phyloP scores from a whole-genome alignment of 1,140 invertebrate species.

The Pantala flavescens region DNA sequence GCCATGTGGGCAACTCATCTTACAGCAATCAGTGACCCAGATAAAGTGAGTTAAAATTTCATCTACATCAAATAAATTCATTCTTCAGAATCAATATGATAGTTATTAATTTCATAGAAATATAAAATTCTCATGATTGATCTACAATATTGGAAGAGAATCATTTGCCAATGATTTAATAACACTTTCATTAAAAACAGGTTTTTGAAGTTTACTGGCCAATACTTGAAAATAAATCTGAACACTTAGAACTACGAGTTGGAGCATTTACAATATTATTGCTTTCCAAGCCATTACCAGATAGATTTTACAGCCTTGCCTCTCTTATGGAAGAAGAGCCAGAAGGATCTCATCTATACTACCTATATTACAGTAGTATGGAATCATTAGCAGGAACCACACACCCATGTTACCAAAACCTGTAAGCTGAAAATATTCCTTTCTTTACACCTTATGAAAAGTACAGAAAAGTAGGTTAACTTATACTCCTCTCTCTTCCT shows the following conservation, averaged over 20 bases:
- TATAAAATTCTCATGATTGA: background rate
- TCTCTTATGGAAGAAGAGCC: constrained; percentile 53
- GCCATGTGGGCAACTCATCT: constrained; percentile 49
- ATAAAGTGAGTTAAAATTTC: constrained; percentile 36
- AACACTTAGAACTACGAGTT: constrained; percentile 53
- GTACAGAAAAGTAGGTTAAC: too few species aligned
- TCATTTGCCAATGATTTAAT: background rate
- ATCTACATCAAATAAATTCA: background rate
- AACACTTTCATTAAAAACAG: constrained; percentile 27
- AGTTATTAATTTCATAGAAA: background rate
- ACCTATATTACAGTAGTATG: constrained; percentile 60
- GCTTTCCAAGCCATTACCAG: constrained; percentile 46
- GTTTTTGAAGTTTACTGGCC: constrained; percentile 53
- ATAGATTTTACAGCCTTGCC: constrained; percentile 53
- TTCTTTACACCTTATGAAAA: background rate
- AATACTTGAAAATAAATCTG: constrained; percentile 52
- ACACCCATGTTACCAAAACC: constrained; percentile 46
- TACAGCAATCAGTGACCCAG: constrained; percentile 39
- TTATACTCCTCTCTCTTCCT: too few species aligned
- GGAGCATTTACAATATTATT: constrained; percentile 51
- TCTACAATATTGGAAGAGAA: background rate
- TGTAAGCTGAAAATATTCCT: constrained; percentile 35
- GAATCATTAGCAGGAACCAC: constrained; percentile 54
- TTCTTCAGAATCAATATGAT: background rate
- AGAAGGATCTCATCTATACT: constrained; percentile 47